phyloP scores from a whole-genome alignment of 2,888 invertebrate genomes.

The Sicus ferrugineus region DNA sequence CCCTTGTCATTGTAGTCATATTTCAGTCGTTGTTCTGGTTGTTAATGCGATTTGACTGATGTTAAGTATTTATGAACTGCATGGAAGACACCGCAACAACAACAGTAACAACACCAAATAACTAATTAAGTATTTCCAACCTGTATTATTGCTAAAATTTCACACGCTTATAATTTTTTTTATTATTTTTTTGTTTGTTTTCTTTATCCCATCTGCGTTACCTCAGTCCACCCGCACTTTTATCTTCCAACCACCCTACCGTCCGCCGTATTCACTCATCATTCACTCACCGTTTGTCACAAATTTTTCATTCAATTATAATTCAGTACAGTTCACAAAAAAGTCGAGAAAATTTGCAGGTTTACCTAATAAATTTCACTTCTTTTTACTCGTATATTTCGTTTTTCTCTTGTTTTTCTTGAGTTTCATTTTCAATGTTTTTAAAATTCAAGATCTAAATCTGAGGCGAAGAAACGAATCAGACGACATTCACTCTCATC shows the following conservation, averaged over 20 bases:
- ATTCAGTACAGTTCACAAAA: not conserved
- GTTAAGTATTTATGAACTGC: slow-evolving; percentile 2
- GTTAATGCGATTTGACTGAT: not conserved
- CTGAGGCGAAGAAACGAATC: not conserved
- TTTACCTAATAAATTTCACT: slow-evolving; percentile 31
- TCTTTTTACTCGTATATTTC: slow-evolving; percentile 23
- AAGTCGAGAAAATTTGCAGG: slow-evolving; percentile 11
- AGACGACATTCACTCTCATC: slow-evolving; percentile 13
- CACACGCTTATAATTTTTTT: too few species aligned
- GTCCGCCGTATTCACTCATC: too few species aligned
- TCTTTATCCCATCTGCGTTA: too few species aligned
- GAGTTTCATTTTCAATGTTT: slow-evolving; percentile 7
- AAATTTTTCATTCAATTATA: slow-evolving; percentile 1
- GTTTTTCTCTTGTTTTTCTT: not conserved
- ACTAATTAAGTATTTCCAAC: slow-evolving; percentile 22
- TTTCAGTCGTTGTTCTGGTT: not conserved
- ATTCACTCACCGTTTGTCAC: not conserved
- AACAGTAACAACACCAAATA: slow-evolving; percentile 9
- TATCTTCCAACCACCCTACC: too few species aligned
- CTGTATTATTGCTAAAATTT: slow-evolving; percentile 4
- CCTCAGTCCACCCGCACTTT: too few species aligned
- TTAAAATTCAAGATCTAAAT: not conserved
- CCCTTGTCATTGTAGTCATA: not conserved
- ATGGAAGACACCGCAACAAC: not conserved
- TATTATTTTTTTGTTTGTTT: not conserved